Percentiles rank a stretch among this genome's conserved stretches.
Evolutionary conservation across 53 echinoderm and acorn worm genomes (phyloP).

Genomic region (Temnopleurus reevesii): DNA sequence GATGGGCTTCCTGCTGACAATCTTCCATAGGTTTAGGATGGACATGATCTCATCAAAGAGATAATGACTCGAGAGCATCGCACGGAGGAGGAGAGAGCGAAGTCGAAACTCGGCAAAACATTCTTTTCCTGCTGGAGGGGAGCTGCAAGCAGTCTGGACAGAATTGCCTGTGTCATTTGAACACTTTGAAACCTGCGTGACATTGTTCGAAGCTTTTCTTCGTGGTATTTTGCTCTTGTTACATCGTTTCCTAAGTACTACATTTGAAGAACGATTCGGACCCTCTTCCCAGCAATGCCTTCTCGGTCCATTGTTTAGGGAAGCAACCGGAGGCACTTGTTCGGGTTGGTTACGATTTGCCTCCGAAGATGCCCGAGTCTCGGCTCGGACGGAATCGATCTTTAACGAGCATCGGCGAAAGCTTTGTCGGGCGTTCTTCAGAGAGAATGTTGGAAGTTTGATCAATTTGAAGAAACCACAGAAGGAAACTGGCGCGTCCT

Average conservation of each 20-base stretch:
- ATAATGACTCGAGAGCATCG: neutral
- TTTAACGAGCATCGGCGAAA: neutral
- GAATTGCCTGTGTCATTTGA: neutral
- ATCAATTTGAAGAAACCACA: neutral
- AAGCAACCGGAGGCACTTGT: neutral
- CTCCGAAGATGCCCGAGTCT: neutral
- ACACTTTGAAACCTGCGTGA: neutral
- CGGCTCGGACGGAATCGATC: neutral
- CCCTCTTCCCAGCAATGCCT: conserved; percentile 34
- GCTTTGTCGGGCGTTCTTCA: neutral
- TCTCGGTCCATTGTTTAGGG: neutral
- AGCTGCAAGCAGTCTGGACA: neutral
- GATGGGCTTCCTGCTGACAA: conserved; percentile 12
- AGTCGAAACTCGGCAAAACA: neutral
- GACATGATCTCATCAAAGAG: neutral
- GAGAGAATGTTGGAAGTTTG: neutral
- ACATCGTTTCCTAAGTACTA: neutral
- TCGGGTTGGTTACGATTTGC: neutral
- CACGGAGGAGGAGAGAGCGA: conserved; percentile 15
- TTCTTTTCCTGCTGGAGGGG: neutral
- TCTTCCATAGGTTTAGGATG: neutral
- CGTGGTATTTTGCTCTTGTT: conserved; percentile 3
- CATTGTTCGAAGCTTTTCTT: neutral
- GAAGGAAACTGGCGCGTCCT: neutral
- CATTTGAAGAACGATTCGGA: neutral